Evolutionary conservation across 2,797 vertebrate genomes (phyloP).

Genomic region (Leptatherina wallacei): DNA sequence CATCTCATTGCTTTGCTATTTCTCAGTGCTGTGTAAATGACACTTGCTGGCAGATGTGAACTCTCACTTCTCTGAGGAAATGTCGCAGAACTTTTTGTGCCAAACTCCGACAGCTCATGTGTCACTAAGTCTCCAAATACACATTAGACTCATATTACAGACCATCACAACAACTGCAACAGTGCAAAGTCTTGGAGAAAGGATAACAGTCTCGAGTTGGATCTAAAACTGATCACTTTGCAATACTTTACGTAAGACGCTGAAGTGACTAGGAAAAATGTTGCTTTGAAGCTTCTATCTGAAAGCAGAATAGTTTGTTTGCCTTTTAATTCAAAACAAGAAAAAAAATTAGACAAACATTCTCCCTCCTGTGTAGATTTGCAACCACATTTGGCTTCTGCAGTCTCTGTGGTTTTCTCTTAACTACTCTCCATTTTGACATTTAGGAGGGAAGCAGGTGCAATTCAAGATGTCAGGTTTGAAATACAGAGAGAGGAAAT

Average conservation of each 20-base stretch:
- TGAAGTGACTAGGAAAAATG: constrained; percentile 41
- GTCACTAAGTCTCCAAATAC: constrained; percentile 74
- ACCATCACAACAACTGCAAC: constrained; percentile 62
- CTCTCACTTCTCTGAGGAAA: constrained; percentile 82
- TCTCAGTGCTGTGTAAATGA: constrained; percentile 82
- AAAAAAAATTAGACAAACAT: constrained; percentile 13
- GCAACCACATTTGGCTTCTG: constrained; percentile 31
- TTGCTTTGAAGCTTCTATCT: background rate
- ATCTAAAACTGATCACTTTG: constrained; percentile 25
- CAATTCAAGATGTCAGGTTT: constrained; percentile 69
- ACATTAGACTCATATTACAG: constrained; percentile 76
- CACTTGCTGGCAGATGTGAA: constrained; percentile 79
- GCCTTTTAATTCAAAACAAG: constrained; percentile 6
- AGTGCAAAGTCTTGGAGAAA: constrained; percentile 40
- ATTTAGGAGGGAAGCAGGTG: constrained; percentile 72
- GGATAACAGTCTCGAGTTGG: constrained; percentile 24
- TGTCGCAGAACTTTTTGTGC: constrained; percentile 72
- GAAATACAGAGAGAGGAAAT: constrained; percentile 75
- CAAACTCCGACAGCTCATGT: constrained; percentile 75
- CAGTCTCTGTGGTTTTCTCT: constrained; percentile 55
- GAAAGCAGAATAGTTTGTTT: background rate
- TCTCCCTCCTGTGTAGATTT: constrained; percentile 20
- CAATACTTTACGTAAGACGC: constrained; percentile 15
- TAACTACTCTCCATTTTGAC: constrained; percentile 64
- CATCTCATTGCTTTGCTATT: constrained; percentile 80